Conservation (phyloP, 2,888 invertebrate species). For the Tetrapedia diversipes region DNA sequence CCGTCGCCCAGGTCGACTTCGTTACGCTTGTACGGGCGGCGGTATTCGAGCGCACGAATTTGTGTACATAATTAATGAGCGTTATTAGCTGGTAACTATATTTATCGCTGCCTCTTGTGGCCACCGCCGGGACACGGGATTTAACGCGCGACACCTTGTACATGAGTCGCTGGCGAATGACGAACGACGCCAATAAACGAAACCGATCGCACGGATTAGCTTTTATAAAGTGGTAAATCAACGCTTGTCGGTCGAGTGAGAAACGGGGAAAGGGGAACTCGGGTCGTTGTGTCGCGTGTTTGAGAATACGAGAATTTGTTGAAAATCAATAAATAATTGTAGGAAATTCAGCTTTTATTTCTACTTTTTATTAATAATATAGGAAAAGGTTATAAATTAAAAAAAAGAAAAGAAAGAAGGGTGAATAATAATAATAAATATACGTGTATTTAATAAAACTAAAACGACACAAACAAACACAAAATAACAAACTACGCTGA, state of each 20-base stretch:
- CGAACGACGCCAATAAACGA: slow-evolving; percentile 18
- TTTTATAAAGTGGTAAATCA: background rate
- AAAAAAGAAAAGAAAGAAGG: too few relatives aligned
- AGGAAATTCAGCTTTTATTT: too few relatives aligned
- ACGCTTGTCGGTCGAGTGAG: background rate
- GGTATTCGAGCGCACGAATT: slow-evolving; percentile 54
- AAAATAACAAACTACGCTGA: too few relatives aligned
- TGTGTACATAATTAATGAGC: slow-evolving; percentile 60
- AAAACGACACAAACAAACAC: too few relatives aligned
- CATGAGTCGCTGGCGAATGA: slow-evolving; percentile 26
- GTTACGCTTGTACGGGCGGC: slow-evolving; percentile 61
- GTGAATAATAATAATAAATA: too few relatives aligned
- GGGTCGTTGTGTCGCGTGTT: slow-evolving; percentile 2
- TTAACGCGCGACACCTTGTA: slow-evolving; percentile 40
- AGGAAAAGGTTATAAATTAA: too few relatives aligned
- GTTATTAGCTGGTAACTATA: slow-evolving; percentile 53
- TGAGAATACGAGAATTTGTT: too few relatives aligned
- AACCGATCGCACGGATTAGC: slow-evolving; percentile 15
- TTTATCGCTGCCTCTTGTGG: slow-evolving; percentile 47
- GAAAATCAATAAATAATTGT: too few relatives aligned
- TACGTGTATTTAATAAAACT: too few relatives aligned
- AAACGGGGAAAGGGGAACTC: background rate
- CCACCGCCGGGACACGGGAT: background rate
- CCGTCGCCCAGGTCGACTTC: slow-evolving; percentile 75
- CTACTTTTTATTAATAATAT: too few relatives aligned